These are phyloP conservation scores for Phasianus colchicus DNA, from an alignment of 2,113 vertebrate genomes.

Conservation along the genomic window DNA sequence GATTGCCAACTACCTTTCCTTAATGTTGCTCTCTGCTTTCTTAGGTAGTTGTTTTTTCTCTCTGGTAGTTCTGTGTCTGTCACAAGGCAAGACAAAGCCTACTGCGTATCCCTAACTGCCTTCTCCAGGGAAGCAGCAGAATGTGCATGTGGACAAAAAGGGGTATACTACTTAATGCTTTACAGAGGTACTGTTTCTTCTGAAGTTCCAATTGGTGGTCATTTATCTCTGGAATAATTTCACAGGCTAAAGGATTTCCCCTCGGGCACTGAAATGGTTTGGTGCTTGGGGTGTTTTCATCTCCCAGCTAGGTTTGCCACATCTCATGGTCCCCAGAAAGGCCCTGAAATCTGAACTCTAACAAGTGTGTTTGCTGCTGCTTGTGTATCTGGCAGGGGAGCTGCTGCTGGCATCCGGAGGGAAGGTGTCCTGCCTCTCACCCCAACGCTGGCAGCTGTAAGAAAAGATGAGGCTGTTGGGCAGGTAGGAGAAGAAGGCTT, in stretches of 20 bases:
- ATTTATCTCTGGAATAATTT: neutral
- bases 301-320: neutral
- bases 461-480: neutral
- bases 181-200: fast-evolving
- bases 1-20: neutral
- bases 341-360: neutral
- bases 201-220: neutral
- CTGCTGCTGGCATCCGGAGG: too few relatives aligned
- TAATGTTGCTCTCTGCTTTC: neutral
- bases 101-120: fast-evolving
- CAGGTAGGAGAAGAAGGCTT: neutral
- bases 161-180: neutral
- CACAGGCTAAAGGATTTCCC: neutral
- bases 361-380: fast-evolving
- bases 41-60: neutral
- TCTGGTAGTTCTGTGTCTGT: neutral
- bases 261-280: neutral
- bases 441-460: neutral
- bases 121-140: neutral
- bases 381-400: neutral
- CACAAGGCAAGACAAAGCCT: neutral
- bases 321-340: neutral
- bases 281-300: neutral
- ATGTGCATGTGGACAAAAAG: neutral
- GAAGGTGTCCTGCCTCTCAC: neutral